Base-by-base conservation (phyloP, 1,140 invertebrate genomes). In the Elysia chlorotica region DNA sequence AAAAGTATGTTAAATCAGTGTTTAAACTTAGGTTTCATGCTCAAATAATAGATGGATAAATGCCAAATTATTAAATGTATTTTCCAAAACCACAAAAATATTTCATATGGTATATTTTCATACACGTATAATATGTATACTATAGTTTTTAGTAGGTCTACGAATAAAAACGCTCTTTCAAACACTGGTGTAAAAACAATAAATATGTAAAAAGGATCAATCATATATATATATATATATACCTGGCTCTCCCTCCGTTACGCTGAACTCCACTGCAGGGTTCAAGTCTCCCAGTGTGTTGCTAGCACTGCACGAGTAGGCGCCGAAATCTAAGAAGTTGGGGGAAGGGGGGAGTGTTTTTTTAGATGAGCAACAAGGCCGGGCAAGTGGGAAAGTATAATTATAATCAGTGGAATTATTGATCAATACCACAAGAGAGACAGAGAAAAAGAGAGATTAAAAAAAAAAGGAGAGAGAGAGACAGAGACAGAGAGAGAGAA, bases 271-370 rank as follows among this genome's bases (percentile, higher is more conserved):
- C 19, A 28, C 30, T 35, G 63, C 63, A 3, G 63, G 63, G 48
- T 28, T 41, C 17, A 65, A 28, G 2, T n/a, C 28, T 37, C 63
- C 63, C 19, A 65, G 1, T 10, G 3, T 38, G 25, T 65, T 65
- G 5, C 30, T 2, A 19, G 63, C 63, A 38, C 35, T 41, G 19
- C 63, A 65, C 35, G 2, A n/a, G 25, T 65, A 65, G 2, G 19
- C 21, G 14, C 63, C 63, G 37, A 65, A 65, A 41, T 65, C 63
- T 65, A 28, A 25, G 21, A n/a, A n/a, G n/a, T n/a, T n/a, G n/a
- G n/a, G n/a, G n/a, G n/a, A n/a, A n/a, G n/a, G n/a, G n/a, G n/a
- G n/a, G n/a, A n/a, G n/a, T n/a, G n/a, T n/a, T n/a, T n/a, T n/a
- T n/a, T n/a, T n/a, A n/a, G n/a, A n/a, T n/a, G n/a, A n/a, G n/a